These are phyloP conservation scores for Tromatobia lineatoria DNA, from an alignment of 2,888 invertebrate genomes.

Conservation along the genomic window DNA sequence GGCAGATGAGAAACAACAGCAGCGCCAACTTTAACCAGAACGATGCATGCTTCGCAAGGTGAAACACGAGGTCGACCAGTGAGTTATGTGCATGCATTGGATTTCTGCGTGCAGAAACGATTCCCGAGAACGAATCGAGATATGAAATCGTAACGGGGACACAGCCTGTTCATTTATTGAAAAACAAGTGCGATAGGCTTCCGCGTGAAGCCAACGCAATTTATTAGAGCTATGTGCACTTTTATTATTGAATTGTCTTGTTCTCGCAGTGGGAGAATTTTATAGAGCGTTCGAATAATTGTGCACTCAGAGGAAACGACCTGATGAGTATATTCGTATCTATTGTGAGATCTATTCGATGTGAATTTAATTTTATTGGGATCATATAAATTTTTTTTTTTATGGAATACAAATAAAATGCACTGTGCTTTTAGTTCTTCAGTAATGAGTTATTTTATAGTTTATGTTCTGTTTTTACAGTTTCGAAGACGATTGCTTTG, in stretches of 20 bases:
- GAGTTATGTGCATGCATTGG: conserved; percentile 35
- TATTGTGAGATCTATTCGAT: no score
- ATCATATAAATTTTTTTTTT: no score
- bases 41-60: conserved; percentile 16
- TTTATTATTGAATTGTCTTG: neutral
- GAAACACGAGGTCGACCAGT: conserved; percentile 36
- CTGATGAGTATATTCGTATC: no score
- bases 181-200: conserved; percentile 34
- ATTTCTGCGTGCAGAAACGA: conserved; percentile 55
- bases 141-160: conserved; percentile 58
- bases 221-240: neutral
- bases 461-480: no score
- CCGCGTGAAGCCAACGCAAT: neutral
- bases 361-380: no score
- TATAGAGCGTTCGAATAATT: neutral
- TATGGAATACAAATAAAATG: no score
- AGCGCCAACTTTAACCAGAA: conserved; percentile 35
- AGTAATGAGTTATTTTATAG: no score
- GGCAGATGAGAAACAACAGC: conserved; percentile 32
- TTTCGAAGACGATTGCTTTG: no score
- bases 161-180: conserved; percentile 34
- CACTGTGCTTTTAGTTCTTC: no score
- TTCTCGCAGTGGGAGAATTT: neutral
- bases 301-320: no score
- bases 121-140: conserved; percentile 58